phyloP scores from a whole-genome alignment of 2,113 vertebrate species.

The Toxostoma redivivum region DNA sequence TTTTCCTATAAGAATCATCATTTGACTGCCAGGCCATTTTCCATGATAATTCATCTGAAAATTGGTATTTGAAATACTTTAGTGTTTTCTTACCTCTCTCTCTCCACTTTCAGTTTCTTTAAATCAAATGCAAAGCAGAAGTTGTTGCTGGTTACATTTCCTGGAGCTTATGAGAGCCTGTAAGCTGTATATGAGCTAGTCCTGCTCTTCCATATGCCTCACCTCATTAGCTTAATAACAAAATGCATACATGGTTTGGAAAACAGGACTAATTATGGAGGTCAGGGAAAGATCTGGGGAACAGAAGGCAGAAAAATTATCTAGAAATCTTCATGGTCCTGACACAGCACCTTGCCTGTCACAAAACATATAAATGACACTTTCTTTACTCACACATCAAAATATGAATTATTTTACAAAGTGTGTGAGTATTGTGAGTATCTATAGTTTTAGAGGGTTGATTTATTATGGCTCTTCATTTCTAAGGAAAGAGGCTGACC shows the following conservation, averaged over 20 bases:
- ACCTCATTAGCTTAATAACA: background rate
- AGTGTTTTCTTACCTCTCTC: background rate
- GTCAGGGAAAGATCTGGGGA: background rate
- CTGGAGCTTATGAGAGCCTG: background rate
- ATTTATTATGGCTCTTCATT: background rate
- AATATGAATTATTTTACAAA: background rate
- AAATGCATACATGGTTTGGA: background rate
- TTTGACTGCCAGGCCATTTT: constrained; percentile 21
- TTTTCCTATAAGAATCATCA: background rate
- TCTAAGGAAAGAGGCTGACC: background rate
- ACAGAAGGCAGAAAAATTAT: background rate
- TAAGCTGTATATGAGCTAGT: background rate
- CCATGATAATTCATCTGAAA: constrained; percentile 26
- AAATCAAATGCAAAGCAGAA: background rate
- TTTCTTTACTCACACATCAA: background rate
- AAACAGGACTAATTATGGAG: background rate
- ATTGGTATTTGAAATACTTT: background rate
- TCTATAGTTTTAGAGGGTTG: background rate
- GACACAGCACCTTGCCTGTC: background rate
- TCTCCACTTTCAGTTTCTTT: background rate
- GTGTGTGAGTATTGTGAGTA: background rate
- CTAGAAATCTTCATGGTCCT: background rate
- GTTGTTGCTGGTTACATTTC: background rate
- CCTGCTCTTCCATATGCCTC: background rate
- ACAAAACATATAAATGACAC: background rate